phyloP scores from a whole-genome alignment of 1,140 invertebrate species.

The Odontomachus brunneus region DNA sequence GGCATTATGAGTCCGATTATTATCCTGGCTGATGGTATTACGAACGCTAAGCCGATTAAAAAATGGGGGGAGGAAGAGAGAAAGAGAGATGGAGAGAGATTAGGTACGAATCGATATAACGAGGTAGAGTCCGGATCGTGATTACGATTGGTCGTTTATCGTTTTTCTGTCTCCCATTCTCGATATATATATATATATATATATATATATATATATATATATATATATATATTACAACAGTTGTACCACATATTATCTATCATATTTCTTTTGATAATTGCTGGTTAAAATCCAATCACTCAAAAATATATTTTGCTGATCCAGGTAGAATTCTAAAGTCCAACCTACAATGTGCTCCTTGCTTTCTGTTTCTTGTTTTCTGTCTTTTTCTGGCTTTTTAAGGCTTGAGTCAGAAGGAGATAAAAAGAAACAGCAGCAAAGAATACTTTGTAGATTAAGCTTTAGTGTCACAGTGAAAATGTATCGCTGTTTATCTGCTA shows the following conservation, averaged over 20 bases:
- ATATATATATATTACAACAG: neutral
- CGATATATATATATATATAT: neutral
- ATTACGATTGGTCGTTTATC: conserved; percentile 5
- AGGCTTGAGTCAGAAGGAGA: too few relatives aligned
- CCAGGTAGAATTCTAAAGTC: too few relatives aligned
- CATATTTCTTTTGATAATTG: neutral
- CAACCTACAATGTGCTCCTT: neutral
- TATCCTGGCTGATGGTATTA: conserved; percentile 21
- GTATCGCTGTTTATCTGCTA: too few relatives aligned
- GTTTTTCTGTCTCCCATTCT: conserved; percentile 15
- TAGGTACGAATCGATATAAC: conserved; percentile 19
- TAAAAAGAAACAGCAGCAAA: too few relatives aligned
- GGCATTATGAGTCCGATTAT: conserved; percentile 2
- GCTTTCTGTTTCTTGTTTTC: too few relatives aligned
- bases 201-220: neutral
- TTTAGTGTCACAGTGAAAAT: too few relatives aligned
- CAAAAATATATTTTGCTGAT: too few relatives aligned
- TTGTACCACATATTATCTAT: neutral
- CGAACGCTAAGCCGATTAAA: conserved; percentile 3
- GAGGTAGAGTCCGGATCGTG: neutral
- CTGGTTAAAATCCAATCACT: neutral
- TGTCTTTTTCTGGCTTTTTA: too few relatives aligned
- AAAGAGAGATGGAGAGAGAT: neutral
- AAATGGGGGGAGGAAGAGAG: neutral
- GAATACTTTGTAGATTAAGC: too few relatives aligned